Base-by-base conservation (phyloP, 1,140 invertebrate species). In the Yoshiicerus persimilis region DNA sequence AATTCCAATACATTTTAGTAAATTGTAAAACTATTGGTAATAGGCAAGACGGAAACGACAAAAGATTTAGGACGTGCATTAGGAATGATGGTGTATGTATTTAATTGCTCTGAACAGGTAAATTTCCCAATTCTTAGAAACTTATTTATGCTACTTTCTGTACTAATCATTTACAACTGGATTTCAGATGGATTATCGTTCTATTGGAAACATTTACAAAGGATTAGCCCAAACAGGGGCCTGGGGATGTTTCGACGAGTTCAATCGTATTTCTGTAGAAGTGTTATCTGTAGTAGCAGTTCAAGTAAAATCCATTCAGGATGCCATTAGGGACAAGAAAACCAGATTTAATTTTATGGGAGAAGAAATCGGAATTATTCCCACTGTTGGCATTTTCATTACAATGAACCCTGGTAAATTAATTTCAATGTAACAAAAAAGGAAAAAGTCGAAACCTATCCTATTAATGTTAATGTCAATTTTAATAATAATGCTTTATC, bases 231-330 rank as follows among this genome's bases (percentile, higher is more conserved):
- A 99, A 93, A 98, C 98, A n/a, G 85, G 85, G 6, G 97, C 97
- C 56, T 99, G 98, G 98, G 98, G 98, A 23, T 99, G 98, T 92
- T 99, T 99, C 93, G 98, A 99, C 93, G 98, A 99, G 92, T 99
- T 99, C 47, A 89, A 87, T 83, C 94, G 98, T 91, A 99, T 99
- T 91, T 97, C 98, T 0, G 97, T 99, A 0, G 98, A 99, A 93
- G 98, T 99, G 1, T 93, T 99, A 11, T 99, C 98, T 20, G 98
- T 99, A 0, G 98, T 99, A 10, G 98, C 98, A 2, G 98, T 99
- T 0, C 98, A 99, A 94, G 97, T 99, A 0, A 98, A 98, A 93
- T 96, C 96, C 77, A 95, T 97, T 8, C 96, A 98, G 93, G 98
- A 99, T 93, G 98, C 98, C 0, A 97, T 99, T 90, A 95, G 96